phyloP scores from a whole-genome alignment of 2,888 invertebrate genomes.

The Lasioglossum villosulum region DNA sequence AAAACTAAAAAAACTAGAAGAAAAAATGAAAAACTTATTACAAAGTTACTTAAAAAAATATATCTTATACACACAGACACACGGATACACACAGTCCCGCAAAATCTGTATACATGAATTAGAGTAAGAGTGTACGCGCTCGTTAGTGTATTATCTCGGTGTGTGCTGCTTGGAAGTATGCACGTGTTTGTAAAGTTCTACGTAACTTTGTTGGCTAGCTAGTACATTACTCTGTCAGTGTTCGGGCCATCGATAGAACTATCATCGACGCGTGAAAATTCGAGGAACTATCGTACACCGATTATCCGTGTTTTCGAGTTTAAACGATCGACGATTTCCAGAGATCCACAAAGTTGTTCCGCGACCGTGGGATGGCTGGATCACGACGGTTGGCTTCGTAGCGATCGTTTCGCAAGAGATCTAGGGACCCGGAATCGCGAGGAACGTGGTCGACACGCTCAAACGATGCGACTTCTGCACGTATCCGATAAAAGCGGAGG shows the following conservation, averaged over 20 bases:
- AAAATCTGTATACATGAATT: slow-evolving; percentile 20
- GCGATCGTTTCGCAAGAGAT: neutral
- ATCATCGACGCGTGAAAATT: neutral
- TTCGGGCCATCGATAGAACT: neutral
- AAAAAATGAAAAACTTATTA: slow-evolving; percentile 32
- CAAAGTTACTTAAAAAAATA: slow-evolving; percentile 51
- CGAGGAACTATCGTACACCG: neutral
- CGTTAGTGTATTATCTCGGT: slow-evolving; percentile 34
- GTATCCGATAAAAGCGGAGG: neutral
- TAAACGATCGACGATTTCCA: neutral
- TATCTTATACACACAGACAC: slow-evolving; percentile 13
- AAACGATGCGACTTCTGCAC: neutral
- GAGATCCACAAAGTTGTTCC: neutral
- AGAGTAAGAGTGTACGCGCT: slow-evolving; percentile 24
- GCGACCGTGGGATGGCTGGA: slow-evolving; percentile 8
- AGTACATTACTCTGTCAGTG: slow-evolving; percentile 17
- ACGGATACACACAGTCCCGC: neutral
- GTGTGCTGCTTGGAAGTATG: slow-evolving; percentile 35
- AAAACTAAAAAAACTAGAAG: neutral
- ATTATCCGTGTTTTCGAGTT: neutral
- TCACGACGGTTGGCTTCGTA: slow-evolving; percentile 19
- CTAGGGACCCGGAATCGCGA: neutral
- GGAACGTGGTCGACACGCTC: too few relatives aligned
- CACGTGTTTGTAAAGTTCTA: slow-evolving; percentile 42
- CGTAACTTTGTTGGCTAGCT: slow-evolving; percentile 25